Evolutionary conservation across 2,888 invertebrate species (phyloP), one percentile per base, ranked within the genome.

Genomic region (Eretmocerus hayati): DNA sequence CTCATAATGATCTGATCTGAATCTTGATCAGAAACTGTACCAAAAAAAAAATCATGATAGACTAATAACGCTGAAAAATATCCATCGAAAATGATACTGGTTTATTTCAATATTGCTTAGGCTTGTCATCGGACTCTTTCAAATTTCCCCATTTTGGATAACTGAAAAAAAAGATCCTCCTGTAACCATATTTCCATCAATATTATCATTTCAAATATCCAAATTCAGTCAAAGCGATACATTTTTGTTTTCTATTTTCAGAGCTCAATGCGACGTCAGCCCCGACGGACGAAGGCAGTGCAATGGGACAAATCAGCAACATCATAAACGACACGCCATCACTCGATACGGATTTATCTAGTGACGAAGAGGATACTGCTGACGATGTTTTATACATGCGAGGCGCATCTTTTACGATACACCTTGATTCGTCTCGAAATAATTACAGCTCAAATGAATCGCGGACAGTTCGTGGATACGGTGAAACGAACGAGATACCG

Each of bases 231-330:
- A n/a, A n/a, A n/a, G n/a, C n/a, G n/a, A n/a, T n/a, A n/a, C n/a
- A n/a, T 21, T 37, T 9, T 40, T 47, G 41, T 45, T 46, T 52
- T 54, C 46, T 56, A 46, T 50, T 64, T 61, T 5, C 80, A 89
- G 89, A 87, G 74, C 74, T 87, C 61, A 88, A 89, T 72, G 78
- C 84, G 56, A 86, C 87, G 47, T 72, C 71, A 49, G 77, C 76
- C 62, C 75, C 79, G 54, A 79, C 80, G 51, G 70, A 67, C 48
- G 79, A 80, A 43, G 67, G 69, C 36, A 66, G 71, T 2, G 57
- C 66, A 31, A 55, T 62, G 26, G 58, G 33, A 11, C 23, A 62
- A 20, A 61, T 62, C 19, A 77, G 79, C 59, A 75, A 77, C 42
- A 85, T 85, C n/a, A 42, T 18, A 68, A 80, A 87, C 51, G 16